phyloP scores from a whole-genome alignment of 2,797 vertebrate genomes.

The Masticophis lateralis region DNA sequence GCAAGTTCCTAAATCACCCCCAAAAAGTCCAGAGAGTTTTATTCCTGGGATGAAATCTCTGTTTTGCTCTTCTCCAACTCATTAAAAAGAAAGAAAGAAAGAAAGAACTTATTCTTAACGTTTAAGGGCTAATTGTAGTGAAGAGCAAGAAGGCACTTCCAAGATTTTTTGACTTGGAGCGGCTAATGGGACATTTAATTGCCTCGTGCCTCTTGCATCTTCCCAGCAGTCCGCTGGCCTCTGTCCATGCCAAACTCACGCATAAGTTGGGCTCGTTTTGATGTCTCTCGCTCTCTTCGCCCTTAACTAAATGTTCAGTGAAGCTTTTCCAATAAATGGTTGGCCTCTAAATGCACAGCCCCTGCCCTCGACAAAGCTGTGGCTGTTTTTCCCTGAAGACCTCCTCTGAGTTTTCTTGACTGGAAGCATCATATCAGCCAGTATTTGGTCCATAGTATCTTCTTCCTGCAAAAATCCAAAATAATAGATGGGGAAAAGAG shows the following conservation, averaged over 20 bases:
- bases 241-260: neutral
- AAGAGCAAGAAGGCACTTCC: neutral
- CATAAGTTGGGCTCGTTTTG: neutral
- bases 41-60: neutral
- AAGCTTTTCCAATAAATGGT: neutral
- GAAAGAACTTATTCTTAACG: neutral
- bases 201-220: neutral
- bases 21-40: too few relatives aligned
- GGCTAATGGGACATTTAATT: conserved; percentile 3
- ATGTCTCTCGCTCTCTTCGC: neutral
- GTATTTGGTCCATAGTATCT: too few relatives aligned
- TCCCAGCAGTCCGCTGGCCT: neutral
- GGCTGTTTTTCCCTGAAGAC: neutral
- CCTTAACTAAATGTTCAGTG: neutral
- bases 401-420: too few relatives aligned
- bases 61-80: neutral
- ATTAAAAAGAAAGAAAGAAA: neutral
- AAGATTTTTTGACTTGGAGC: neutral
- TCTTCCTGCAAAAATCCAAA: too few relatives aligned
- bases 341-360: neutral
- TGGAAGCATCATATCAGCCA: too few relatives aligned
- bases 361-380: too few relatives aligned
- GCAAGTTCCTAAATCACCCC: neutral
- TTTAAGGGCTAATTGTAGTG: neutral
- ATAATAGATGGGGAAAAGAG: too few relatives aligned